Percentiles rank a stretch among this genome's conserved stretches.
Conservation (phyloP, 2,888 invertebrate genomes). For the Scaptomyza tumidula region DNA sequence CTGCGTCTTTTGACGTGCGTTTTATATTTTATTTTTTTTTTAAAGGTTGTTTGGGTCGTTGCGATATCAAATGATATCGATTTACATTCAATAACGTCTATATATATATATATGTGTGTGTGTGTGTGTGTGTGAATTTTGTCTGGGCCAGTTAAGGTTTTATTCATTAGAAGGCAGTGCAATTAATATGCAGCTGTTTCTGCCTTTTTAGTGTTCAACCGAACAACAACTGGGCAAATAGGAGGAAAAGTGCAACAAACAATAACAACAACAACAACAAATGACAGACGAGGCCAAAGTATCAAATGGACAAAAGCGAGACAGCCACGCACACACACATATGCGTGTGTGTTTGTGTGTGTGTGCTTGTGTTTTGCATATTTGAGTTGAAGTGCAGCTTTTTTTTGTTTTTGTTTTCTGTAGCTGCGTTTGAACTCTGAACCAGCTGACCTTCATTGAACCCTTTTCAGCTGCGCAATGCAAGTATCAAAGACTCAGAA, state of each 20-base stretch:
- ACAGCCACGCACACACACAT: conserved; percentile 45
- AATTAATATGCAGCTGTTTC: conserved; percentile 76
- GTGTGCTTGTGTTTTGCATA: conserved; percentile 19
- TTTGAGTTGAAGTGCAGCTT: conserved; percentile 42
- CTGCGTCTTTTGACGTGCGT: conserved; percentile 33
- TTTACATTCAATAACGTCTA: conserved; percentile 51
- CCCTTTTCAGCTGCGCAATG: conserved; percentile 63
- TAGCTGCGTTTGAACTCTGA: conserved; percentile 81
- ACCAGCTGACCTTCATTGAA: conserved; percentile 84
- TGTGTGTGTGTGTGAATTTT: neutral
- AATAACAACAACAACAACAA: conserved; percentile 43
- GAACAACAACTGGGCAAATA: conserved; percentile 76
- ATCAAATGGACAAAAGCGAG: conserved; percentile 73
- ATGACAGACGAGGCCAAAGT: conserved; percentile 79
- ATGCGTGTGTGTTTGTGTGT: neutral
- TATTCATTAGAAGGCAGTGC: conserved; percentile 63
- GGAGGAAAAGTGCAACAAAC: conserved; percentile 60
- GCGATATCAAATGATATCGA: conserved; percentile 56
- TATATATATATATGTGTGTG: neutral
- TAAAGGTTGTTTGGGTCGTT: conserved; percentile 68
- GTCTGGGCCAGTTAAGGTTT: conserved; percentile 23
- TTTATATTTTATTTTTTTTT: conserved; percentile 25
- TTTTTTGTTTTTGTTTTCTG: neutral
- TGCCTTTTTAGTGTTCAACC: conserved; percentile 21
- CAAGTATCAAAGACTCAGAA: neutral